Percentiles rank a stretch among this genome's conserved stretches.
These are phyloP conservation scores for Capricornis sumatraensis DNA, from an alignment of 2,113 vertebrate genomes.

Conservation along the genomic window DNA sequence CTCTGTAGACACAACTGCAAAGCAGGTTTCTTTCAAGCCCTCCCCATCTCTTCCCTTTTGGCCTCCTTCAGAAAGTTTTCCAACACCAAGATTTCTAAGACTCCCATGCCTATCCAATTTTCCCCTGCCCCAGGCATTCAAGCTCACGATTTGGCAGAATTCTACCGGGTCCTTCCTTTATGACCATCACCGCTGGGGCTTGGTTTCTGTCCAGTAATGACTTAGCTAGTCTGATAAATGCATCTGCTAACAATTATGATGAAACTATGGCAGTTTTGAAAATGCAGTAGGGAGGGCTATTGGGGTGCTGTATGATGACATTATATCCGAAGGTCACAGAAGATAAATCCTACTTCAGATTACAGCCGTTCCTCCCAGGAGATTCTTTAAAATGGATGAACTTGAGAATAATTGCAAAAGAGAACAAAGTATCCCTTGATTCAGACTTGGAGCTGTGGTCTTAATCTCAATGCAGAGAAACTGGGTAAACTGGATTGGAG, in stretches of 20 bases:
- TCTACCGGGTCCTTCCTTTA: not conserved
- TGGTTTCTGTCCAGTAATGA: not conserved
- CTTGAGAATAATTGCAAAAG: not conserved
- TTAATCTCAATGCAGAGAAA: not conserved
- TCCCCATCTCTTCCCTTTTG: not conserved
- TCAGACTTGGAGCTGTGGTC: not conserved
- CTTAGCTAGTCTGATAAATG: not conserved
- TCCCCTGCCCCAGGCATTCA: not conserved
- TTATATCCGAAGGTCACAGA: not conserved
- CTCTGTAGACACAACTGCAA: not conserved
- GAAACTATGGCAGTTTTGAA: not conserved
- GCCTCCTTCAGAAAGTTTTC: not conserved
- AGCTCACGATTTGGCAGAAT: not conserved
- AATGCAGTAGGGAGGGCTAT: not conserved
- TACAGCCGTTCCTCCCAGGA: not conserved
- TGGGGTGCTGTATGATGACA: not conserved
- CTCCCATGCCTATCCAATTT: not conserved
- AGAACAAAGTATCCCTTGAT: not conserved
- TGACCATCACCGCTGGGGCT: not conserved
- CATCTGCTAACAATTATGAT: not conserved
- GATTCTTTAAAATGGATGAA: not conserved
- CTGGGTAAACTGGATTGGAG: rapidly evolving
- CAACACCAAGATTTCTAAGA: not conserved
- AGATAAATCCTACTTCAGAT: not conserved
- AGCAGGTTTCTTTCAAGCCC: not conserved